Base-by-base conservation (phyloP, 2,113 vertebrate genomes). In the Myodes glareolus region DNA sequence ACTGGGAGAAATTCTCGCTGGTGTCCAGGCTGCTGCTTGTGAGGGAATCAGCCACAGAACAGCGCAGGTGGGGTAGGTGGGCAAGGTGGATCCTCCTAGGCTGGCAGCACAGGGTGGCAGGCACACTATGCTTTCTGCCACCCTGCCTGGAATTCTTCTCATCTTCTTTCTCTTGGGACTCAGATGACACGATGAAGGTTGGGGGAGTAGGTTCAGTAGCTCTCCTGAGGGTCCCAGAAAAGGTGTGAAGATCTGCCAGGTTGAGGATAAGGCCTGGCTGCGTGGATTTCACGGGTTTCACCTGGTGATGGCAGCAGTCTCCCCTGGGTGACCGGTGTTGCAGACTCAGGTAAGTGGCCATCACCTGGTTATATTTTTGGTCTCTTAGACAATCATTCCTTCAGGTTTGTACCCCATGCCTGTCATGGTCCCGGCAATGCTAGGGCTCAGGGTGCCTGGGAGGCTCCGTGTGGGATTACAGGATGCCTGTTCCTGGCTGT, bases 401-500 rank as follows among this genome's bases (percentile, higher is more conserved):
- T 81, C 50, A 23, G 1, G 1, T 29, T 55, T 12, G 23, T 81
- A 55, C 33, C 50, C 50, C 33, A 25, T n/a, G 50, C 1, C 50
- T 58, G 10, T 25, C 78, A 55, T 13, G 10, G 31, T 5, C 17
- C 21, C 1, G 78, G 23, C 19, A 12, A n/a, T 55, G 50, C 23
- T 27, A 45, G 73, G n/a, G 21, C n/a, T 75, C n/a, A 1, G 19
- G 39, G 5, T 76, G 39, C 73, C 73, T 6, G 39, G 73, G 39
- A 45, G 23, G 3, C 23, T 13, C 9, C 11, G n/a, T 1, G 16
- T 12, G 21, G n/a, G n/a, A n/a, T n/a, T n/a, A n/a, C n/a, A n/a
- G n/a, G n/a, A 75, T 19, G 55, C 55, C 55, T 4, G 23, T 5
- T 23, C 73, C 39, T 75, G 4, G 5, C 39, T 75, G 73, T 11